Evolutionary conservation across 2,113 vertebrate genomes (phyloP), one percentile per base, ranked within the genome.

Genomic region (Morone chrysops): DNA sequence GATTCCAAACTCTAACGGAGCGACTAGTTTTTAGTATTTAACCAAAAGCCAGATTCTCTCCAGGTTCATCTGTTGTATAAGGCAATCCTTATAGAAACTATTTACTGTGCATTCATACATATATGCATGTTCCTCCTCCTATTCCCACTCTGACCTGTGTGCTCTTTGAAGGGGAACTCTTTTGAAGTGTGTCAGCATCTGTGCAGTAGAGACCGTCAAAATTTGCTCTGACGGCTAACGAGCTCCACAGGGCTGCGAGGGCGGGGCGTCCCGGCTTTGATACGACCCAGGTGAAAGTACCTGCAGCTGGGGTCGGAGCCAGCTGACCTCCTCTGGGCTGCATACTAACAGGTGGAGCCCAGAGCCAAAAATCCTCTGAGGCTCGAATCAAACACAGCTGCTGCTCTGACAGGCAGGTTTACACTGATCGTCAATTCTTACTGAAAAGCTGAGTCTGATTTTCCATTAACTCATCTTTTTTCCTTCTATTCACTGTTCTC

Each of bases 151-250:
- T 78, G 59, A 81, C 83, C 82, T 36, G 71, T 2, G 5, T 5
- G 51, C 74, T 79, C 84, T 93, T 93, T 91, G 83, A 93, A 91
- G 86, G 85, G 65, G 48, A 78, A 59, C 47, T 73, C 71, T 70
- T 95, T 94, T 95, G 94, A 94, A 90, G 92, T 86, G 78, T 65
- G 43, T 88, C 75, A 90, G 84, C 92, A 92, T 89, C 91, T 92
- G 92, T 87, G 83, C 82, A 65, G 57, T 70, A 22, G 67, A 78
- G 66, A 59, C 43, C 62, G 70, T 53, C 62, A 75, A 85, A 91
- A 89, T 91, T 80, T 90, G 67, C 57, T 17, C 20, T 4, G n/a
- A 22, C 45, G 57, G 80, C 83, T 93, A 94, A 92, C 73, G 77
- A 89, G 87, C 84, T 84, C 89, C 68, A 25, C 14, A 40, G 81